These are phyloP conservation scores for Indicator indicator DNA, from an alignment of 2,113 vertebrate genomes.

Conservation along the genomic window DNA sequence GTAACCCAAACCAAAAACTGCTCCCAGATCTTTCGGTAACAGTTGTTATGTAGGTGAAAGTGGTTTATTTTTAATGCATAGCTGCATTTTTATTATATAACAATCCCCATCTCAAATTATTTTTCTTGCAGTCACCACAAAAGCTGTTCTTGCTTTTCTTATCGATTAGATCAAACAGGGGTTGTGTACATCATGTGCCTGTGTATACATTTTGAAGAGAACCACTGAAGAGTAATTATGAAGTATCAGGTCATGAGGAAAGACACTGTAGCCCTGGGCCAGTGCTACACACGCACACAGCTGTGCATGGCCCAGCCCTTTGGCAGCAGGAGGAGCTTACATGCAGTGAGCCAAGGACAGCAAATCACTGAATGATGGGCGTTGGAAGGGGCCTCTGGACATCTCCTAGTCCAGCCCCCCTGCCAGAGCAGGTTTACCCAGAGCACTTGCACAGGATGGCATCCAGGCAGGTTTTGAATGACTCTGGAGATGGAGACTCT, in stretches of 20 bases:
- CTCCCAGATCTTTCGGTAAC: background rate
- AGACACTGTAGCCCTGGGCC: background rate
- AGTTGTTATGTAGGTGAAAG: background rate
- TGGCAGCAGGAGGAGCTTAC: background rate
- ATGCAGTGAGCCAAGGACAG: fast-evolving
- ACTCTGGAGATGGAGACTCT: too few species aligned
- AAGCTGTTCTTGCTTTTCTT: background rate
- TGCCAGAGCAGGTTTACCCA: too few species aligned
- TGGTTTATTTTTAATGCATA: background rate
- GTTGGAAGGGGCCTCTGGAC: too few species aligned
- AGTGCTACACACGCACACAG: fast-evolving
- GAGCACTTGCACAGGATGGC: too few species aligned
- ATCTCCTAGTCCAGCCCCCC: too few species aligned
- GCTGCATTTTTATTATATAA: background rate
- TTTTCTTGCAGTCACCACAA: background rate
- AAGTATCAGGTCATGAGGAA: background rate
- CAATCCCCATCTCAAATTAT: background rate
- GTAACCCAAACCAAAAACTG: background rate
- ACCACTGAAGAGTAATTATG: background rate
- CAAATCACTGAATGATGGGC: too few species aligned
- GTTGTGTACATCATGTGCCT: fast-evolving
- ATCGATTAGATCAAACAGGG: background rate
- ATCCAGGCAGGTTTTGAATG: too few species aligned
- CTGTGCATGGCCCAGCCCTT: background rate
- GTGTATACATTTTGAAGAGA: background rate